Evolutionary conservation across 2,113 vertebrate species (phyloP), one percentile per base, ranked within the genome.

Genomic region (Vimba vimba): DNA sequence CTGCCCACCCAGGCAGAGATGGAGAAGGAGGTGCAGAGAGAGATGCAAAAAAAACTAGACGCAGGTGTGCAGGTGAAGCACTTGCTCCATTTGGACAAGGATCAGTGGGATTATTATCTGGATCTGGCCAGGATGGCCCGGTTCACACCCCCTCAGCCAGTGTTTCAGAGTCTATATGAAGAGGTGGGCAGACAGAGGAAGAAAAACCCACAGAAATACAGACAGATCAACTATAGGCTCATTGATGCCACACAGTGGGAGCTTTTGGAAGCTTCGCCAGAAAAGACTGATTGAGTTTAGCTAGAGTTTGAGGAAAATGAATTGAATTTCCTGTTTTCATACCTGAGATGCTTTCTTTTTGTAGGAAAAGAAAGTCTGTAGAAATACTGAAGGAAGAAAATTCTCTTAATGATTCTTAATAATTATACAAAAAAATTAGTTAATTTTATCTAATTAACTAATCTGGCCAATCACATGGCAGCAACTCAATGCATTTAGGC

Each of bases 61-160:
- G 66, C 1, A 0, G 93, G 92, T 1, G 90, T 94, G 13, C 57
- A 89, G 36, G 82, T 15, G 64, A 92, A 81, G 82, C 93, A 95
- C 89, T 85, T 94, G 45, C 60, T 94, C 77, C 27, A 88, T 4
- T 12, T 94, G 84, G 85, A 91, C 0, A 74, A 30, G 36, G 88
- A 90, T 6, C 94, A 95, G 90, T 95, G 94, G 94, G 89, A 88
- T n/a, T 95, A 95, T 91, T 91, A 90, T 79, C 8, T 13, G 2
- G 7, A 2, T 0, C 90, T 95, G 47, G 93, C 94, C 1, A 30
- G 0, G 17, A 15, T n/a, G 0, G 93, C 90, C 0, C 69, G 88
- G 52, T 92, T 95, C 81, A 5, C 88, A 0, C 92, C 89, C 3
- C 91, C 91, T 73, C 84, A 87, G 1, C 91, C 91, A 0, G 92